Conservation (phyloP, 1,140 invertebrate genomes). For the Idris sp. region DNA sequence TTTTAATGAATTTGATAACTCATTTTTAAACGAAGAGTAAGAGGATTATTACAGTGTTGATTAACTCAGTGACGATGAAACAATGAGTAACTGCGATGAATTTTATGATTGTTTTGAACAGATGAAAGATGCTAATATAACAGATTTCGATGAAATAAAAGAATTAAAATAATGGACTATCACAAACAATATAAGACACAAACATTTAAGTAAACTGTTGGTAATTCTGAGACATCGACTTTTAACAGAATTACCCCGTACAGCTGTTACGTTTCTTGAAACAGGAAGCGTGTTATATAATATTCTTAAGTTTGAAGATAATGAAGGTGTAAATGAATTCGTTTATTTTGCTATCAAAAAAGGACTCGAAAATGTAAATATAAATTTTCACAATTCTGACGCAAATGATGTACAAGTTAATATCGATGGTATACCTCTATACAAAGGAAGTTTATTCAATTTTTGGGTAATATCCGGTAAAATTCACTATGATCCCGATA, state of each 20-base stretch:
- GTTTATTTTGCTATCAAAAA: slow-evolving; percentile 6
- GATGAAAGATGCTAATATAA: too few species aligned
- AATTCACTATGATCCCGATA: too few species aligned
- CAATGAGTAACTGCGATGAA: too few species aligned
- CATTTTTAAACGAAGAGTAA: too few species aligned
- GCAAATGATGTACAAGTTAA: not conserved
- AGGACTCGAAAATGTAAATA: slow-evolving; percentile 2
- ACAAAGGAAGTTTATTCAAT: too few species aligned
- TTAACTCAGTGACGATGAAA: too few species aligned
- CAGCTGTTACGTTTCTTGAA: slow-evolving; percentile 1
- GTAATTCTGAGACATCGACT: not conserved
- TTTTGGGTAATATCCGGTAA: too few species aligned
- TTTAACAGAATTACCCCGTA: not conserved
- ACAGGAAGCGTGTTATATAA: not conserved
- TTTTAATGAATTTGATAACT: too few species aligned
- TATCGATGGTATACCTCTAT: too few species aligned
- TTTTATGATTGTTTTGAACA: too few species aligned
- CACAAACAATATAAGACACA: not conserved
- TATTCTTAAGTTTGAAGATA: slow-evolving; percentile 1
- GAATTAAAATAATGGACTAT: slow-evolving; percentile 8
- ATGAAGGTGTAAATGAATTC: slow-evolving; percentile 2
- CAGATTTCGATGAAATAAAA: too few species aligned
- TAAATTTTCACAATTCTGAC: not conserved
- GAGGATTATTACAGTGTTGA: too few species aligned
- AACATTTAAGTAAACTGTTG: slow-evolving; percentile 7